These are phyloP conservation scores for Timema podura DNA, from an alignment of 2,888 invertebrate genomes.

Conservation along the genomic window DNA sequence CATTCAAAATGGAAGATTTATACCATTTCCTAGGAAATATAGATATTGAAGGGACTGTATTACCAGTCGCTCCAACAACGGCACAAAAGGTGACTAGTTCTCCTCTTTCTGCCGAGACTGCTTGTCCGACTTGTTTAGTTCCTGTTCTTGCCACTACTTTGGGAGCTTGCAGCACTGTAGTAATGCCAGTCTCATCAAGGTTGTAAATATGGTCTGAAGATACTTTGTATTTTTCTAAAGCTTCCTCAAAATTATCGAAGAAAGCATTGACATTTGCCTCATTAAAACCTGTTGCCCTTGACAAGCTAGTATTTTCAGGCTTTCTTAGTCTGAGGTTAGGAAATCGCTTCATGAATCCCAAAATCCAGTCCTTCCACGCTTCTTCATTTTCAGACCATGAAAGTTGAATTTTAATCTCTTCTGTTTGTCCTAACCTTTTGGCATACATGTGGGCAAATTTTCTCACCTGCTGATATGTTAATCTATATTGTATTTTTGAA, in stretches of 20 bases:
- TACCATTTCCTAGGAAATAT: background rate
- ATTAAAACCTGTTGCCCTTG: constrained; percentile 36
- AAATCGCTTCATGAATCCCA: constrained; percentile 18
- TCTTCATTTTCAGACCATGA: background rate
- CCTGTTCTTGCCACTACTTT: constrained; percentile 34
- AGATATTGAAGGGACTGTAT: background rate
- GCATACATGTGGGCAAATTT: constrained; percentile 2
- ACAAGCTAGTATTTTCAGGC: constrained; percentile 36
- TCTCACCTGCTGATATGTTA: constrained; percentile 3
- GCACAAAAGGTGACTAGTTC: constrained; percentile 39
- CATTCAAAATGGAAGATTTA: background rate
- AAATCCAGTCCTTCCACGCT: constrained; percentile 8
- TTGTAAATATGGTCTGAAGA: constrained; percentile 34
- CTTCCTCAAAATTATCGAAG: constrained; percentile 32
- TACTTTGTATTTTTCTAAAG: constrained; percentile 25
- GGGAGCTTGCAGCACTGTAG: constrained; percentile 34
- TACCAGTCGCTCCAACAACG: constrained; percentile 8
- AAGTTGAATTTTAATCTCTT: background rate
- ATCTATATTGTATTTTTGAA: background rate
- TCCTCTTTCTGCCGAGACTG: constrained; percentile 41
- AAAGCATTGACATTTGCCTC: constrained; percentile 34
- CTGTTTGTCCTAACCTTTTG: constrained; percentile 1
- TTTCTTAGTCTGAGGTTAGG: constrained; percentile 33
- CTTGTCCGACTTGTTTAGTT: constrained; percentile 39
- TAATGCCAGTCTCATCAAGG: constrained; percentile 36